Conservation (phyloP, 2,113 vertebrate species). For the Coregonus clupeaformis region DNA sequence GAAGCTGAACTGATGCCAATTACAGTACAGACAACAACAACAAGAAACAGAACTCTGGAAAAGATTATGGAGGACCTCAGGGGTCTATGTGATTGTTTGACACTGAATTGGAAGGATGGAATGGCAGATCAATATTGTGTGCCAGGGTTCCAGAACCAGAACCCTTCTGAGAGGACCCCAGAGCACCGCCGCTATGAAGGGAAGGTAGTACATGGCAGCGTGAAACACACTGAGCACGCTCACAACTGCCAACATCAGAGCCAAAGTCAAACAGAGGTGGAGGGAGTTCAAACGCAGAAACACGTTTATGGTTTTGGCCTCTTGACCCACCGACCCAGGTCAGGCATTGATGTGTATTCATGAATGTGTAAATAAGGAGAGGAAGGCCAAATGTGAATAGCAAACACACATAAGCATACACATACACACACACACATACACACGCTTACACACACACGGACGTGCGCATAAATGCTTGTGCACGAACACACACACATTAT, state of each 20-base stretch:
- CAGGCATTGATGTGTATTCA: conserved; percentile 62
- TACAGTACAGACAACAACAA: conserved; percentile 1
- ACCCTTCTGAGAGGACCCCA: conserved; percentile 27
- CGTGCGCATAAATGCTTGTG: too few relatives aligned
- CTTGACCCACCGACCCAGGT: conserved; percentile 28
- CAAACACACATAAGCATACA: background rate
- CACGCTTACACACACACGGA: background rate
- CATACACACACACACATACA: background rate
- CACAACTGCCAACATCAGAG: conserved; percentile 40
- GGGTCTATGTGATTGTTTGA: conserved; percentile 25
- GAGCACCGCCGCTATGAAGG: conserved; percentile 12
- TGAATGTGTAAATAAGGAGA: conserved; percentile 36
- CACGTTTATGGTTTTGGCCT: conserved; percentile 46
- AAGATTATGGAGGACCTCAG: background rate
- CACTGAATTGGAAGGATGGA: conserved; percentile 22
- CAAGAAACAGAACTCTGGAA: background rate
- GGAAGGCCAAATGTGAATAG: conserved; percentile 27
- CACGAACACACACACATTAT: conserved; percentile 16
- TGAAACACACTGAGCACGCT: background rate
- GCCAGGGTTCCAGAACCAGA: conserved; percentile 30
- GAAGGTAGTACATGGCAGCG: conserved; percentile 5
- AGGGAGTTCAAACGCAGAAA: conserved; percentile 55
- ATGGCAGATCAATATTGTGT: conserved; percentile 46
- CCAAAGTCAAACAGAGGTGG: conserved; percentile 57
- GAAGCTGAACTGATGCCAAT: conserved; percentile 17